phyloP scores from a whole-genome alignment of 2,797 vertebrate species.

The Euthynnus affinis region DNA sequence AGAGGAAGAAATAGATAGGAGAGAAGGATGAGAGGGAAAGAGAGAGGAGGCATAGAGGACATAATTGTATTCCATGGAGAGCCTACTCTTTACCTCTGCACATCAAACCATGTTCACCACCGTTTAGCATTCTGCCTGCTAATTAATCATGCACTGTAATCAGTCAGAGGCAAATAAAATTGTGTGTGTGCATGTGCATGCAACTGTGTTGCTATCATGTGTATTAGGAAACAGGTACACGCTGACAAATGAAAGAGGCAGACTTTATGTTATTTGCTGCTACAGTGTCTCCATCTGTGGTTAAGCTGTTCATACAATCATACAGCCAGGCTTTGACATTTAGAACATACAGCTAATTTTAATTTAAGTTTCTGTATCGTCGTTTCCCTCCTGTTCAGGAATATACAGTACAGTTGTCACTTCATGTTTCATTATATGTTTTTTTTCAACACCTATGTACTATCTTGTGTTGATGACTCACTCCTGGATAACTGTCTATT shows the following conservation, averaged over 20 bases:
- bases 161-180: slow-evolving; percentile 71
- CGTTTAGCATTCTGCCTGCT: slow-evolving; percentile 85
- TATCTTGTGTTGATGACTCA: slow-evolving; percentile 25
- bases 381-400: neutral
- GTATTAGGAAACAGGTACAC: slow-evolving; percentile 33
- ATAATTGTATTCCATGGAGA: slow-evolving; percentile 77
- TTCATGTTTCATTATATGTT: neutral
- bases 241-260: slow-evolving; percentile 26
- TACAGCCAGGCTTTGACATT: slow-evolving; percentile 24
- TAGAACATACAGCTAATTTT: neutral
- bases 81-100: slow-evolving; percentile 79
- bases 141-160: slow-evolving; percentile 85
- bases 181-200: slow-evolving; percentile 37
- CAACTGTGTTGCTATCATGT: slow-evolving; percentile 12
- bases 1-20: slow-evolving; percentile 71
- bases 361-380: slow-evolving; percentile 14
- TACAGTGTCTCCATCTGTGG: slow-evolving; percentile 16
- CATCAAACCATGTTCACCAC: slow-evolving; percentile 74
- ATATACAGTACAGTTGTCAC: slow-evolving; percentile 11
- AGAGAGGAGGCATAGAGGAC: slow-evolving; percentile 67
- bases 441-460: neutral
- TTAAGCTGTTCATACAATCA: slow-evolving; percentile 27
- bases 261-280: slow-evolving; percentile 32
- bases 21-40: slow-evolving; percentile 64
- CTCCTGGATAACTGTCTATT: slow-evolving; percentile 1